Conservation (phyloP, 2,888 invertebrate species). For the Oligia latruncula region DNA sequence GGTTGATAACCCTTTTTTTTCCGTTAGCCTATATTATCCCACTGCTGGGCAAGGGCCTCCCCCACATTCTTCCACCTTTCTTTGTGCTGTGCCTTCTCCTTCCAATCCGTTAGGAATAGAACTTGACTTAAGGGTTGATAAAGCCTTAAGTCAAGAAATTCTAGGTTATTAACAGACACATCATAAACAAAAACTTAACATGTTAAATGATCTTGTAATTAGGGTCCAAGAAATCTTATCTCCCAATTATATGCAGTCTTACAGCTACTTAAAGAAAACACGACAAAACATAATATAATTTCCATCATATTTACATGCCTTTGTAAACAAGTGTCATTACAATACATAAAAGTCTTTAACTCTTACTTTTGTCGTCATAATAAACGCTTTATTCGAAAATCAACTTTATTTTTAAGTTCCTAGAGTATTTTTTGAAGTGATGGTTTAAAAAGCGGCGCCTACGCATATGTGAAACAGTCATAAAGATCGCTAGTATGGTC, state of each 20-base stretch:
- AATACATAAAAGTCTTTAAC: conserved; percentile 46
- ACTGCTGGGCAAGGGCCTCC: too few relatives aligned
- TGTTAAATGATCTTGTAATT: conserved; percentile 23
- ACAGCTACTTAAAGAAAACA: conserved; percentile 9
- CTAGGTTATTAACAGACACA: not conserved
- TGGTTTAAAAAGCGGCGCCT: conserved; percentile 29
- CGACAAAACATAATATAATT: conserved; percentile 10
- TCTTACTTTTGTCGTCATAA: conserved; percentile 42
- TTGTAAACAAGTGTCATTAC: conserved; percentile 59
- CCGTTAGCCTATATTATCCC: too few relatives aligned
- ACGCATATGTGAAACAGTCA: conserved; percentile 35
- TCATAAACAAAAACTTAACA: not conserved
- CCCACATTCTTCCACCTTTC: too few relatives aligned
- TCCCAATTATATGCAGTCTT: not conserved
- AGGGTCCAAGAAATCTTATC: conserved; percentile 18
- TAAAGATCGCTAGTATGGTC: conserved; percentile 57
- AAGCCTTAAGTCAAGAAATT: not conserved
- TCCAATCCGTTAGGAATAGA: too few relatives aligned
- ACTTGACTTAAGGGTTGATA: not conserved
- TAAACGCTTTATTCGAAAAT: not conserved
- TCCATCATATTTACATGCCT: conserved; percentile 48
- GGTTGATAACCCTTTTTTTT: too few relatives aligned
- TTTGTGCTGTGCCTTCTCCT: too few relatives aligned
- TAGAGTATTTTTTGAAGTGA: conserved; percentile 6
- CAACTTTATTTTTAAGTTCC: conserved; percentile 3